Conservation (phyloP, 2,888 invertebrate species). For the Eulithis testata region DNA sequence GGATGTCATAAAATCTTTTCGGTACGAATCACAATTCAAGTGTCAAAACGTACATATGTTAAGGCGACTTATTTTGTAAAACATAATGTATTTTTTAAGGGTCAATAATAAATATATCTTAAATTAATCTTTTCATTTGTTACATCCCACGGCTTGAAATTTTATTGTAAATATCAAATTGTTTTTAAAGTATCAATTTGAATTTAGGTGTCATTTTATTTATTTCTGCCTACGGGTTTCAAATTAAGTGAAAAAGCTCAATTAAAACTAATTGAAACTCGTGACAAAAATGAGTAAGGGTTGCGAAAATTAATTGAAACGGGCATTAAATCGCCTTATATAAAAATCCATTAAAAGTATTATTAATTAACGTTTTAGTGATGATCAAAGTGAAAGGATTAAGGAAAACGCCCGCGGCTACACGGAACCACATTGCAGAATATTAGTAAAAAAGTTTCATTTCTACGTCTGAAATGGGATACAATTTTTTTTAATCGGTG, state of each 20-base stretch:
- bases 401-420: slow-evolving; percentile 21
- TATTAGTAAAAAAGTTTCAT: neutral
- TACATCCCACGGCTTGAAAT: too few relatives aligned
- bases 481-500: neutral
- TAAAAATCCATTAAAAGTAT: slow-evolving; percentile 34
- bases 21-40: too few relatives aligned
- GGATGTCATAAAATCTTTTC: too few relatives aligned
- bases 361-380: slow-evolving; percentile 34
- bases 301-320: slow-evolving; percentile 23
- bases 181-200: too few relatives aligned
- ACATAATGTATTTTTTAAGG: too few relatives aligned
- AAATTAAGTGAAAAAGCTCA: slow-evolving; percentile 8
- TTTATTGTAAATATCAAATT: too few relatives aligned
- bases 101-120: too few relatives aligned
- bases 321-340: slow-evolving; percentile 19
- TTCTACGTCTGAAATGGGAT: neutral
- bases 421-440: slow-evolving; percentile 2
- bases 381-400: slow-evolving; percentile 34
- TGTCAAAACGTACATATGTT: neutral
- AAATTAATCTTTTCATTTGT: too few relatives aligned
- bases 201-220: too few relatives aligned
- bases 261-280: slow-evolving; percentile 25
- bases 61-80: too few relatives aligned
- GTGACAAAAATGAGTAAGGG: slow-evolving; percentile 10
- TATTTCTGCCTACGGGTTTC: too few relatives aligned